Evolutionary conservation across 2,888 invertebrate genomes (phyloP).

Genomic region (Drosophila antonietae): DNA sequence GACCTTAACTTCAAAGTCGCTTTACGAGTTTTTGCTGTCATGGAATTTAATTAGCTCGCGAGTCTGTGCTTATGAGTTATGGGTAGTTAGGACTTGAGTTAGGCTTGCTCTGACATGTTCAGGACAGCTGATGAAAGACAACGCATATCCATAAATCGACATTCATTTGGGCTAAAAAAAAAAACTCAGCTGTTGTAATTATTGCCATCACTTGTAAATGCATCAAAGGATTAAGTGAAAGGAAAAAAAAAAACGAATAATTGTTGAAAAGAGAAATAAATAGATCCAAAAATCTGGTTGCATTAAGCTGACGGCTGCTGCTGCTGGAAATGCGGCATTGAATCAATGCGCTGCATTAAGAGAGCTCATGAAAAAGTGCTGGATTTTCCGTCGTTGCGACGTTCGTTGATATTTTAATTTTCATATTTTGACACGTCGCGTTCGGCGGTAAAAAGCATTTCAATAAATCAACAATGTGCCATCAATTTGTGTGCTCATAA

Average conservation of each 20-base stretch:
- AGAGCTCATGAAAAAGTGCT: conserved; percentile 29
- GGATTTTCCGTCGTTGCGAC: conserved; percentile 9
- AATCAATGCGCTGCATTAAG: conserved; percentile 57
- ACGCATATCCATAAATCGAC: neutral
- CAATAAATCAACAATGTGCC: conserved; percentile 46
- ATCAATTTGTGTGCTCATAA: conserved; percentile 22
- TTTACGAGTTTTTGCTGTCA: conserved; percentile 15
- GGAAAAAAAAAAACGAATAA: neutral
- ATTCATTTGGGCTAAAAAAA: neutral
- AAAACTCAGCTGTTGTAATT: conserved; percentile 15
- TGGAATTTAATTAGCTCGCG: conserved; percentile 45
- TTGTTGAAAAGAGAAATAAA: conserved; percentile 1
- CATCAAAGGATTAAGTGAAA: conserved; percentile 16
- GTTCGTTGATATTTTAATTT: conserved; percentile 59
- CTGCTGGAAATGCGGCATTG: conserved; percentile 38
- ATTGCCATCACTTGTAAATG: conserved; percentile 24
- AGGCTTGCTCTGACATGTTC: neutral
- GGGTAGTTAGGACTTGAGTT: conserved; percentile 22
- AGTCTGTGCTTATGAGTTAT: conserved; percentile 13
- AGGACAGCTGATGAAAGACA: conserved; percentile 7
- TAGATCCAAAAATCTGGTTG: conserved; percentile 12
- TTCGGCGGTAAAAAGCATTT: conserved; percentile 44
- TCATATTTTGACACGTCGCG: conserved; percentile 71
- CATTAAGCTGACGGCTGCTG: conserved; percentile 46
- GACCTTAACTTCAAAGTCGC: conserved; percentile 52